phyloP scores from a whole-genome alignment of 92 coral and sea anemone genomes.

The Desmophyllum pertusum region DNA sequence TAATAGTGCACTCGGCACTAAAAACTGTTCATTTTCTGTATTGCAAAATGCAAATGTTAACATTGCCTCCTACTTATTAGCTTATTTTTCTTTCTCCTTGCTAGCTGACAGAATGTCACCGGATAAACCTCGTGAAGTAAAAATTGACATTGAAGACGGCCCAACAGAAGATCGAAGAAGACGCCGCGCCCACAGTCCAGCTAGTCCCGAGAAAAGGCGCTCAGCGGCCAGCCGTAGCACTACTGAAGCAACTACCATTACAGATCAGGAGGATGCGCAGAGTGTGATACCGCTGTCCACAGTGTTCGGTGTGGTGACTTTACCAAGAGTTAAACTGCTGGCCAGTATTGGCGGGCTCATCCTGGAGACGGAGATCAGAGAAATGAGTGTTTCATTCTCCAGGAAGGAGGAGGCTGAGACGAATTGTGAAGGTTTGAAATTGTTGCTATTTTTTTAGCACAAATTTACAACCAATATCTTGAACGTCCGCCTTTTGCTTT shows the following conservation, averaged over 20 bases:
- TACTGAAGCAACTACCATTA: conserved; percentile 44
- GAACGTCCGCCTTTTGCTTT: no score
- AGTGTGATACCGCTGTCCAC: conserved; percentile 69
- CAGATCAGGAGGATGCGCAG: conserved; percentile 60
- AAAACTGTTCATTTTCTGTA: no score
- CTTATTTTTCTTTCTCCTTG: not conserved
- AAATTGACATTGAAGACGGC: conserved; percentile 90
- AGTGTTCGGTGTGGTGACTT: conserved; percentile 80
- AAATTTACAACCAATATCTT: no score
- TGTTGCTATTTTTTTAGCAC: not conserved
- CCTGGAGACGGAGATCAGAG: conserved; percentile 87
- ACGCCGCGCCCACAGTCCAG: conserved; percentile 57
- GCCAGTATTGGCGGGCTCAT: conserved; percentile 93
- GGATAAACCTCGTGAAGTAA: conserved; percentile 79
- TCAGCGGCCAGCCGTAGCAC: conserved; percentile 70
- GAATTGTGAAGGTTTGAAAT: conserved; percentile 53
- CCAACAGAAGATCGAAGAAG: conserved; percentile 40
- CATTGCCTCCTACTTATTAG: not conserved
- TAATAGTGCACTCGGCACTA: no score
- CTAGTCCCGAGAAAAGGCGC: conserved; percentile 53
- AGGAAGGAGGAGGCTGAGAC: conserved; percentile 74
- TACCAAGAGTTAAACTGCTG: conserved; percentile 81
- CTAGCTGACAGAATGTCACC: conserved; percentile 56
- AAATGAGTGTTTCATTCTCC: conserved; percentile 70
- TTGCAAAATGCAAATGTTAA: no score